Evolutionary conservation across 35 echinoderm and acorn worm species (phyloP).

Genomic region (Hemicentrotus pulcherrimus): DNA sequence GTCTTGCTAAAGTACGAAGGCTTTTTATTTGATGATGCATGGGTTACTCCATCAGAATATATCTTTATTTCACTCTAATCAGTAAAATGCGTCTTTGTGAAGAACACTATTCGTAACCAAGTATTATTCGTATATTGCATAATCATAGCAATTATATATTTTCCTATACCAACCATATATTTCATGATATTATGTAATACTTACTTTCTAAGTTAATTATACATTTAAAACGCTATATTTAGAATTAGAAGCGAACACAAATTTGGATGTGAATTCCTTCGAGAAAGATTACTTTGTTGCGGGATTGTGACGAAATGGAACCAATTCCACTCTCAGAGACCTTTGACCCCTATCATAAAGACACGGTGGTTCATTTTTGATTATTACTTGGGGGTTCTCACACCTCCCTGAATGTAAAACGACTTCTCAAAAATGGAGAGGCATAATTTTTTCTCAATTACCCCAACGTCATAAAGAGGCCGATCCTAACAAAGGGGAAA

Average conservation of each 20-base stretch:
- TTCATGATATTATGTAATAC: too few relatives aligned
- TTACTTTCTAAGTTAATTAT: too few relatives aligned
- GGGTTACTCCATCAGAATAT: too few relatives aligned
- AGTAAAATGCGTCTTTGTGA: too few relatives aligned
- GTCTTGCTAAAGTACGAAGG: too few relatives aligned
- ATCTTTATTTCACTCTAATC: too few relatives aligned
- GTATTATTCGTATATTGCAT: too few relatives aligned
- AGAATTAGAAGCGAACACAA: neutral
- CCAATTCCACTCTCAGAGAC: neutral
- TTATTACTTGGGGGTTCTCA: slow-evolving; percentile 22
- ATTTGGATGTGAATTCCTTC: neutral
- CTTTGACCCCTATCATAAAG: neutral
- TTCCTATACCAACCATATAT: too few relatives aligned
- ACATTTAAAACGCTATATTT: too few relatives aligned
- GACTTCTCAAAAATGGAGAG: slow-evolving; percentile 14
- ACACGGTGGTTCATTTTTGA: slow-evolving; percentile 27
- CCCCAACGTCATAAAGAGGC: neutral
- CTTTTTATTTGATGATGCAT: too few relatives aligned
- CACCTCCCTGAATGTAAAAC: slow-evolving; percentile 36
- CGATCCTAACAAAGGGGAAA: neutral
- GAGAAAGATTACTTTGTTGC: neutral
- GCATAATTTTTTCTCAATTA: slow-evolving; percentile 41
- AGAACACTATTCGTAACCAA: too few relatives aligned
- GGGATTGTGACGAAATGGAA: neutral
- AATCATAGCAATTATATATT: too few relatives aligned